Evolutionary conservation across 2,888 invertebrate genomes (phyloP).

Genomic region (Shargacucullia verbasci): DNA sequence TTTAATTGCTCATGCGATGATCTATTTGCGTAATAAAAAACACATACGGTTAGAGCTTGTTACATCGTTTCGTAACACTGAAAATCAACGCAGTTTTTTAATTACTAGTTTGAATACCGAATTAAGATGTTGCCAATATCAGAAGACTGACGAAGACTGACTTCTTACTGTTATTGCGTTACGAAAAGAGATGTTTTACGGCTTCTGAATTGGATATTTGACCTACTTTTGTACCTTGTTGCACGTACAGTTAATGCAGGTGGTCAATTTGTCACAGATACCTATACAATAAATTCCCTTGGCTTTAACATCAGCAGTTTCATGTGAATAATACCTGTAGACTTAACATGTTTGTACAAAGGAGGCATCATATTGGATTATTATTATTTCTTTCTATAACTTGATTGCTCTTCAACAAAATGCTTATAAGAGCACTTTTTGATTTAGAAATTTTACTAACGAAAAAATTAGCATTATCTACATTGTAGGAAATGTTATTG

Average conservation of each 20-base stretch:
- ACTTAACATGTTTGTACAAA: conserved; percentile 2
- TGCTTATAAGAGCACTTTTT: no score
- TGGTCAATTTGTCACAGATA: conserved; percentile 28
- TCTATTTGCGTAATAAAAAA: conserved; percentile 37
- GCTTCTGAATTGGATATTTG: conserved; percentile 16
- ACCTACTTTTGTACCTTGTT: conserved; percentile 21
- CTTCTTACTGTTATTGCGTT: conserved; percentile 18
- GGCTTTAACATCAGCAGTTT: conserved; percentile 8
- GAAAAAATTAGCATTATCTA: no score
- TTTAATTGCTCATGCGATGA: conserved; percentile 53
- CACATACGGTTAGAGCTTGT: conserved; percentile 19
- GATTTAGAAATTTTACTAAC: no score
- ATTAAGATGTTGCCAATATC: conserved; percentile 26
- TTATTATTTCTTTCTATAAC: no score
- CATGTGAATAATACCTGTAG: conserved; percentile 2
- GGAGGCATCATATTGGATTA: no score
- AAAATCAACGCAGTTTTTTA: conserved; percentile 36
- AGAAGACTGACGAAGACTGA: no score
- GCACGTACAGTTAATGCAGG: conserved; percentile 17
- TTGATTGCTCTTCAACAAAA: no score
- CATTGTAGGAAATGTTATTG: no score
- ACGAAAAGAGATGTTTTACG: conserved; percentile 13
- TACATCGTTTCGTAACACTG: conserved; percentile 41
- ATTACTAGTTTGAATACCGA: conserved; percentile 24
- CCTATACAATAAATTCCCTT: conserved; percentile 1